Evolutionary conservation across 2,888 invertebrate species (phyloP).

Genomic region (Cryptosula pallasiana): DNA sequence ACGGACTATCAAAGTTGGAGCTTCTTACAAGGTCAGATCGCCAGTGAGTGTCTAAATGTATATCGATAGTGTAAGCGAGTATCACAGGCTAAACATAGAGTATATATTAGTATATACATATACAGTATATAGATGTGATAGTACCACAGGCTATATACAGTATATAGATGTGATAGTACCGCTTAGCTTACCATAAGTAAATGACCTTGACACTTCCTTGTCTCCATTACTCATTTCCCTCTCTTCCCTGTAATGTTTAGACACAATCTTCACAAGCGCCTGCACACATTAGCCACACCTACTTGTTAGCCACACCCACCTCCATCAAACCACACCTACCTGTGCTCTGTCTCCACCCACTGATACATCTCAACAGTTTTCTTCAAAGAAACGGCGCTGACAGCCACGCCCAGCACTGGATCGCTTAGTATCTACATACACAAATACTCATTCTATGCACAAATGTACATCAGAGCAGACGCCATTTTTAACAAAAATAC

Average conservation of each 20-base stretch:
- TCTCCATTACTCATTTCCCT: constrained; percentile 9
- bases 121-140: no score
- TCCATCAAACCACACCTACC: not conserved
- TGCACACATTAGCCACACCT: no score
- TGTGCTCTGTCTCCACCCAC: constrained; percentile 66
- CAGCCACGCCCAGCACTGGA: constrained; percentile 76
- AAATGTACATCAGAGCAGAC: no score
- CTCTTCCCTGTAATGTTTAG: not conserved
- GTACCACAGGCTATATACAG: no score
- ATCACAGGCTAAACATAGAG: no score
- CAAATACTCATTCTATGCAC: no score
- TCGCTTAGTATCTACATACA: constrained; percentile 55
- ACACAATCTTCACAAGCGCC: no score
- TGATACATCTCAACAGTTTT: constrained; percentile 88
- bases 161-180: no score
- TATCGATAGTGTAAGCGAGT: no score
- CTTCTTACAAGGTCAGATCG: constrained; percentile 76
- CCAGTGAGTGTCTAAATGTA: constrained; percentile 67
- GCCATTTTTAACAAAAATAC: no score
- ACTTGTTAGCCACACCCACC: no score
- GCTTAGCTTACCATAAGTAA: not conserved
- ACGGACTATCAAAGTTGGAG: constrained; percentile 67
- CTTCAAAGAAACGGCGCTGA: constrained; percentile 76
- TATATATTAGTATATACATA: no score
- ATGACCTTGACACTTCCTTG: not conserved